Evolutionary conservation across 2,113 vertebrate genomes (phyloP).

Genomic region (Scomber colias): DNA sequence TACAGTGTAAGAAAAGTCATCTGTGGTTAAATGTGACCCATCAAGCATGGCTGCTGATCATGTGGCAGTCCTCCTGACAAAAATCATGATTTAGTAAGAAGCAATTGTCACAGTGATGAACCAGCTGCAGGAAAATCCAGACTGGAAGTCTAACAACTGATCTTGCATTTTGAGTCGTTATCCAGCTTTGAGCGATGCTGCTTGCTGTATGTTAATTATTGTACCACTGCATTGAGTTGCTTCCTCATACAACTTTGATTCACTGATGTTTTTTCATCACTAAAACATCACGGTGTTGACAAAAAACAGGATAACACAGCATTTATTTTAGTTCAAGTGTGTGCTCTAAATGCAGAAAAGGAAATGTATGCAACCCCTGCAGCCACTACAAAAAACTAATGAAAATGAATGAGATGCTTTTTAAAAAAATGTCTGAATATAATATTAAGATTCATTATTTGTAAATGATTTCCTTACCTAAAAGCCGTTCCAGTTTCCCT

Average conservation of each 20-base stretch:
- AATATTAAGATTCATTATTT: neutral
- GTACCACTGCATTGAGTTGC: slow-evolving; percentile 20
- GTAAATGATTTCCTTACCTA: neutral
- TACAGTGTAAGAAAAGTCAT: neutral
- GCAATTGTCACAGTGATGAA: neutral
- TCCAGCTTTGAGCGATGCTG: slow-evolving; percentile 52
- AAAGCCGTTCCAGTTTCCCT: neutral
- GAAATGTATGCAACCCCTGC: slow-evolving; percentile 47
- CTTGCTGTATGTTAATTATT: slow-evolving; percentile 49
- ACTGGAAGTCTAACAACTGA: slow-evolving; percentile 30
- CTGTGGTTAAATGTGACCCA: slow-evolving; percentile 20
- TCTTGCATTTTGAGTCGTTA: slow-evolving; percentile 50
- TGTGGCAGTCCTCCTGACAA: slow-evolving; percentile 20
- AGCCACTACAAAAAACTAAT: slow-evolving; percentile 10
- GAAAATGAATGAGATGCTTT: neutral
- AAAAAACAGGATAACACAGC: slow-evolving; percentile 10
- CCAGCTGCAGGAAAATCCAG: slow-evolving; percentile 38
- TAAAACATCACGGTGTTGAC: slow-evolving; percentile 42
- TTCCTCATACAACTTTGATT: slow-evolving; percentile 44
- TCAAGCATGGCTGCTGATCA: neutral
- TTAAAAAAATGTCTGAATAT: neutral
- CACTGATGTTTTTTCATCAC: slow-evolving; percentile 46
- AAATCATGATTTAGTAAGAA: slow-evolving; percentile 20
- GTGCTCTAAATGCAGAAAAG: neutral
- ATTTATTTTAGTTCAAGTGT: slow-evolving; percentile 22